phyloP scores from a whole-genome alignment of 2,888 invertebrate genomes.

The Thymelicus acteon region DNA sequence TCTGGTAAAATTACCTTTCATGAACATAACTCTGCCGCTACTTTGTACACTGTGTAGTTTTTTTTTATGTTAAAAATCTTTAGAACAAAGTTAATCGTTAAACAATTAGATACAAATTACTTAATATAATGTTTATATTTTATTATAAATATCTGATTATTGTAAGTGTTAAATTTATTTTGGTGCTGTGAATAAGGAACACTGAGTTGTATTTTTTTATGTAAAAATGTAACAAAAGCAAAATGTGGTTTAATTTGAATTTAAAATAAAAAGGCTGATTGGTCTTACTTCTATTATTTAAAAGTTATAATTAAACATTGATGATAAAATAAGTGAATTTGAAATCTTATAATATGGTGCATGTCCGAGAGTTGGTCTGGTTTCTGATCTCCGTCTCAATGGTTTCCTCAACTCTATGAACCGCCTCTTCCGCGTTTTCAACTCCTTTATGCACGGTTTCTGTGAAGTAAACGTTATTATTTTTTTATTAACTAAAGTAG shows the following conservation, averaged over 20 bases:
- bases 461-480: slow-evolving; percentile 48
- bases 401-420: slow-evolving; percentile 75
- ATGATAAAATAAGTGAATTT: slow-evolving; percentile 53
- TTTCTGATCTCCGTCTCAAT: slow-evolving; percentile 76
- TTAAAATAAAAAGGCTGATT: slow-evolving; percentile 25
- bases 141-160: no score
- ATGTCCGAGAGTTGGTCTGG: slow-evolving; percentile 78
- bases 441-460: slow-evolving; percentile 76
- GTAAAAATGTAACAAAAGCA: background rate
- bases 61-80: background rate
- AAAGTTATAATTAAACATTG: slow-evolving; percentile 55
- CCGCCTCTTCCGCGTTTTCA: slow-evolving; percentile 68
- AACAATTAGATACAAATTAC: background rate
- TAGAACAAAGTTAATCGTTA: background rate
- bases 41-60: slow-evolving; percentile 83
- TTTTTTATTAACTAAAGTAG: no score
- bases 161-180: background rate
- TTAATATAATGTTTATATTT: background rate
- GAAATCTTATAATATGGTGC: slow-evolving; percentile 73
- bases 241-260: background rate
- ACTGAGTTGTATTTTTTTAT: background rate
- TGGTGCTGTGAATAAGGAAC: background rate
- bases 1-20: slow-evolving; percentile 87
- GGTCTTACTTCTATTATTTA: slow-evolving; percentile 50
- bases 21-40: slow-evolving; percentile 88